phyloP scores from a whole-genome alignment of 2,797 vertebrate species.

The Enteromius thamalakanensis region DNA sequence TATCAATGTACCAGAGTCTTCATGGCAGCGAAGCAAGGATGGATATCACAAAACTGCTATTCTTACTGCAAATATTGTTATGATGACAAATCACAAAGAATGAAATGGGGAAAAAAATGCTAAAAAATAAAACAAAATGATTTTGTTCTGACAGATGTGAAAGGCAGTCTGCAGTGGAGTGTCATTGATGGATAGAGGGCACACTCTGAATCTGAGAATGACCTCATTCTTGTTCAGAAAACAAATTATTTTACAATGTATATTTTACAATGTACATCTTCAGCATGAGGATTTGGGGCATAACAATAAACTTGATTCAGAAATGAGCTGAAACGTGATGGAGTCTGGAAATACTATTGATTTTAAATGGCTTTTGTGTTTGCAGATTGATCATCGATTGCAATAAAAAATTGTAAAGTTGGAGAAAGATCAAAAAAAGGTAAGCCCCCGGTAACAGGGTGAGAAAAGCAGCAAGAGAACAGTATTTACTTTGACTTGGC shows the following conservation, averaged over 20 bases:
- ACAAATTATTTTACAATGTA: not conserved
- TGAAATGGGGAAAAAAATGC: slow-evolving; percentile 22
- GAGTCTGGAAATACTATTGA: no score
- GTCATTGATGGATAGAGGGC: slow-evolving; percentile 15
- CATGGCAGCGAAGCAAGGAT: slow-evolving; percentile 67
- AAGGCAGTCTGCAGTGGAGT: not conserved
- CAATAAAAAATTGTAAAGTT: slow-evolving; percentile 3
- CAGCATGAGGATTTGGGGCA: not conserved
- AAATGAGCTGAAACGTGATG: not conserved
- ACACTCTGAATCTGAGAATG: not conserved
- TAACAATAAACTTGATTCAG: not conserved
- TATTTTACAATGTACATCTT: slow-evolving; percentile 17
- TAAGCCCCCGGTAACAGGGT: slow-evolving; percentile 60
- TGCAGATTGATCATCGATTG: slow-evolving; percentile 9
- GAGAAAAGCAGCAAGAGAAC: slow-evolving; percentile 64
- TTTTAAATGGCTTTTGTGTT: not conserved
- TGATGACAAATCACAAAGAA: slow-evolving; percentile 48
- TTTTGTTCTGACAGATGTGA: slow-evolving; percentile 34
- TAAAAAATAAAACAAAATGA: slow-evolving; percentile 26
- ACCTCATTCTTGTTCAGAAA: slow-evolving; percentile 9
- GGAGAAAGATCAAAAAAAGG: slow-evolving; percentile 1
- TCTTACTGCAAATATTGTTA: slow-evolving; percentile 46
- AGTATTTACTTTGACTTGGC: slow-evolving; percentile 79
- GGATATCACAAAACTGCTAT: slow-evolving; percentile 58
- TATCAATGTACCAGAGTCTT: slow-evolving; percentile 78